Base-by-base conservation (phyloP, 1,140 invertebrate genomes). In the Psilanteris sp. region DNA sequence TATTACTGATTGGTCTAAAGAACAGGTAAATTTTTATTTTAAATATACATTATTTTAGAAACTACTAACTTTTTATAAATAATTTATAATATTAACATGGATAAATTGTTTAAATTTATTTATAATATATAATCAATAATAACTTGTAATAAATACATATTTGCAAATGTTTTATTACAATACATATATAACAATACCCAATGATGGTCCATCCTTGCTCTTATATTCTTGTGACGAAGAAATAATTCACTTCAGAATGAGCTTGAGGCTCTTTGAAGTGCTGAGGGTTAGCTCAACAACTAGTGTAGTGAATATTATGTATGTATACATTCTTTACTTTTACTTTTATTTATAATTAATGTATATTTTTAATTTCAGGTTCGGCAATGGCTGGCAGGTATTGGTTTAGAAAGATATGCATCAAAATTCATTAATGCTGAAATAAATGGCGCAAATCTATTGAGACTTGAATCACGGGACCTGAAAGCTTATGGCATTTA, bases 381-480 rank as follows among this genome's bases (percentile, higher is more conserved):
- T 22, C 64, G 73, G 14, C 73, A 70, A 8, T 77, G 96, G 96
- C 89, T 98, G 31, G 89, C 96, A 34, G 93, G 93, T 22, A 89
- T 91, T 14, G 93, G 95, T 16, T 85, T 98, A 82, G 95, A 97
- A 77, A 92, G 95, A 34, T 94, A 96, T 83, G 93, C 94, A 43
- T 89, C 93, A 10, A 92, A 93, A 71, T 97, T 98, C 85, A 91
- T 93, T 34, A 94, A 96, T 67, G 92, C 94, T 77, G 92, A 93
- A 76, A 93, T 98, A 18, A 94, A 94, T 81, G 97, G 97, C 5
- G 90, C 91, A 13, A 92, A 93, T 34, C 89, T 98, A 11, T 84
- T 98, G 14, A 91, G 93, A 61, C 89, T 98, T 15, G 96, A 96
- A 79, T 95, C 95, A 0, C 91, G 94, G 10, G 95, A 96, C 86